These are phyloP conservation scores for Drosophila sproati DNA, from an alignment of 1,140 invertebrate species.

Conservation along the genomic window DNA sequence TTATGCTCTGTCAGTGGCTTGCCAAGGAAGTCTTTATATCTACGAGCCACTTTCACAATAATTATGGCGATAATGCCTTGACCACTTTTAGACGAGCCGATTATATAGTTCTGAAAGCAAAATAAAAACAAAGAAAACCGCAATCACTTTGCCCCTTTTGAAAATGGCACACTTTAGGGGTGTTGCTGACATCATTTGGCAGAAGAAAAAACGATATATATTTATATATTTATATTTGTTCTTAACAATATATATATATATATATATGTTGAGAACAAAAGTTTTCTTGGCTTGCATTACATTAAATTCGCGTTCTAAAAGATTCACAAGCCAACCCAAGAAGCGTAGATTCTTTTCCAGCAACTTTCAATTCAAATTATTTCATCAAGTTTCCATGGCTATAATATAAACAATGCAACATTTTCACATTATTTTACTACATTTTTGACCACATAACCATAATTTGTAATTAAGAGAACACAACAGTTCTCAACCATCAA, in stretches of 20 bases:
- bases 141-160: not conserved
- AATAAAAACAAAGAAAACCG: slow-evolving; percentile 1
- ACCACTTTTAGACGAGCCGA: not conserved
- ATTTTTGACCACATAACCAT: not conserved
- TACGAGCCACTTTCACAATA: slow-evolving; percentile 18
- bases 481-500: not conserved
- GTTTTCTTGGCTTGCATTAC: not conserved
- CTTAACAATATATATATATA: too few relatives aligned
- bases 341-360: not conserved
- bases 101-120: slow-evolving; percentile 20
- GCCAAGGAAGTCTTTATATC: slow-evolving; percentile 52
- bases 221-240: too few relatives aligned
- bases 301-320: too few relatives aligned
- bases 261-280: not conserved
- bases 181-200: slow-evolving; percentile 1
- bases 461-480: slow-evolving; percentile 14
- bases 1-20: slow-evolving; percentile 5
- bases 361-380: not conserved
- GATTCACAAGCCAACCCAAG: not conserved
- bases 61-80: slow-evolving; percentile 13
- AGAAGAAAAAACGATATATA: not conserved
- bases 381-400: slow-evolving; percentile 16
- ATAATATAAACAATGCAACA: not conserved
- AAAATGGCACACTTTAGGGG: slow-evolving; percentile 13
- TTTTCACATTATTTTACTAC: not conserved